Evolutionary conservation across 2,888 invertebrate species (phyloP), one percentile per base, ranked within the genome.

Genomic region (Abrostola triplasia): DNA sequence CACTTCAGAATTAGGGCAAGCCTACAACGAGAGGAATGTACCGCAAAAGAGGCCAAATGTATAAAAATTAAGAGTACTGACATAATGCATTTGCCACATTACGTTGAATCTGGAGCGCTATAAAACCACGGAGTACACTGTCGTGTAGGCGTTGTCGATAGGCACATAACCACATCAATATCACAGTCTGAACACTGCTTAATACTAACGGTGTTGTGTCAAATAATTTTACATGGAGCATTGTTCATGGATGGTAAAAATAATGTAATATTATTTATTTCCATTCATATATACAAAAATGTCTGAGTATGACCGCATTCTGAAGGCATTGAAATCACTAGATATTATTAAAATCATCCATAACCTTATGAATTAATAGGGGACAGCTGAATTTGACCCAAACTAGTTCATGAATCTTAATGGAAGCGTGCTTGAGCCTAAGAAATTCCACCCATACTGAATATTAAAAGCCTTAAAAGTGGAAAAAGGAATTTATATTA

Each of bases 51-150:
- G 78, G 71, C 59, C 75, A 70, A 73, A 58, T 56, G 35, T 36
- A 59, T 65, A 57, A 71, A 73, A 60, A 80, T 81, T 79, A 74
- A 75, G 67, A 74, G 73, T 82, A 47, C 44, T 12, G 6, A 13
- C 44, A 0, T 47, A 83, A 83, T 82, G 82, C 74, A 70, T 78
- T 73, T 56, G 40, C 57, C 68, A 75, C 75, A 79, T 82, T 72
- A 82, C 62, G 54, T 40, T 62, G 67, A 70, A 83, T 80, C 65
- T 64, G 69, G 77, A 76, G 10, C 71, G 69, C 73, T 63, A 79
- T 78, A 79, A 78, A 78, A 70, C 36, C 57, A n/a, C 51, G 47
- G 64, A 63, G 80, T 76, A 78, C 58, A 59, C 68, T 68, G 73
- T 66, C 78, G 70, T 54, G 68, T 56, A 48, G 51, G 42, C 41